Evolutionary conservation across 2,113 vertebrate genomes (phyloP), one percentile per base, ranked within the genome.

Genomic region (Hipposideros armiger): DNA sequence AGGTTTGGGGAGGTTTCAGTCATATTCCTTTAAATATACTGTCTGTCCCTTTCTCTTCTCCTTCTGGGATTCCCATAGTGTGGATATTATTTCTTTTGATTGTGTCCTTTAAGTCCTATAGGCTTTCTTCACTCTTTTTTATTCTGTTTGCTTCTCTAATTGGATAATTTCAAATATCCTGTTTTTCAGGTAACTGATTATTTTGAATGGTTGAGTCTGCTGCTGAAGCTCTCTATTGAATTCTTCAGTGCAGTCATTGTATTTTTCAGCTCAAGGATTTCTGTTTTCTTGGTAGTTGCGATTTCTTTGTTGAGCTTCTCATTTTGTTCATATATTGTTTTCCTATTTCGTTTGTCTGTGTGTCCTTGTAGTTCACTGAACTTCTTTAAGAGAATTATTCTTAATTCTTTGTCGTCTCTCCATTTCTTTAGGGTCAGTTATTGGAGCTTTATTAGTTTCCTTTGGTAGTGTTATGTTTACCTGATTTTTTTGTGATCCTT

Each of bases 21-120:
- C 73, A 52, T 54, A 77, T 77, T 89, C 32, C 87, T 52, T 64
- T 89, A 89, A 66, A 20, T 28, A 30, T 89, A 89, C 60, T 89
- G 52, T 77, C n/a, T 66, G 17, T 89, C 11, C 58, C 58, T 77
- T 77, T 77, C 73, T 77, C 36, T 54, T 76, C 32, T 82, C 58
- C 5, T 73, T 32, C 52, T 66, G 73, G 7, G 19, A 52, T 52
- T 77, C 58, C 36, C 36, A 78, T 22, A 77, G 36, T 90, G 58
- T 30, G n/a, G 47, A 66, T n/a, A 52, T 15, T 66, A 17, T 47
- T 60, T 82, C 36, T 30, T 36, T 77, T 62, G 11, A 66, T 52
- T 40, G 11, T 66, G 7, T 78, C 47, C 56, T 1, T 20, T 64
- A 28, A 52, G 40, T 45, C 40, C 19, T 20, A 13, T 64, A 47